A percentile compares a stretch with the other conserved stretches of the same genome.
Conservation (phyloP, 2,888 invertebrate species). For the Crossocerus cetratus region DNA sequence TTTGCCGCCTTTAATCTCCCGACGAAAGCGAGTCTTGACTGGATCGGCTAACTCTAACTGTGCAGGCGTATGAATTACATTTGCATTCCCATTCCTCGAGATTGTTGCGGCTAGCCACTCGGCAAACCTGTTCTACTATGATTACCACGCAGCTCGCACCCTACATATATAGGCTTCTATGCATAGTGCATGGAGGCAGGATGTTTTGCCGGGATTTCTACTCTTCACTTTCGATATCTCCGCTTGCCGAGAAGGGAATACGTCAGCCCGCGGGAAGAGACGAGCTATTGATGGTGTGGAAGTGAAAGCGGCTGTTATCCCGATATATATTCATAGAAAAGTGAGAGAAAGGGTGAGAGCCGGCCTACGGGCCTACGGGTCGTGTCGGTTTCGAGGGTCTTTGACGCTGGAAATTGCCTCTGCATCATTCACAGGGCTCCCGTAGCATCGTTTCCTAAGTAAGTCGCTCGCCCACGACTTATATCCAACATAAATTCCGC, state of each 20-base stretch:
- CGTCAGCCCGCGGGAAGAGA: too few species aligned
- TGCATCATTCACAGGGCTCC: constrained; percentile 62
- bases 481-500: too few species aligned
- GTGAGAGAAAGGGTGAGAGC: too few species aligned
- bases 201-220: not conserved
- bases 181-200: too few species aligned
- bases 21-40: too few species aligned
- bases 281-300: too few species aligned
- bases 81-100: not conserved
- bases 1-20: too few species aligned
- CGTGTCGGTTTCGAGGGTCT: constrained; percentile 38
- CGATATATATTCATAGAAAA: too few species aligned
- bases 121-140: not conserved
- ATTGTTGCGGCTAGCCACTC: not conserved
- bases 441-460: not conserved
- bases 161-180: not conserved
- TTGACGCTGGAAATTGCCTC: constrained; percentile 62
- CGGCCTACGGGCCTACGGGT: too few species aligned
- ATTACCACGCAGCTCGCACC: not conserved
- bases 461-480: too few species aligned
- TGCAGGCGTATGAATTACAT: not conserved
- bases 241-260: not conserved
- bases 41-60: too few species aligned
- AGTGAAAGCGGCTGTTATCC: too few species aligned
- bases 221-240: not conserved